Conservation (phyloP, 2,113 vertebrate species). For the Chlamydotis undulata region DNA sequence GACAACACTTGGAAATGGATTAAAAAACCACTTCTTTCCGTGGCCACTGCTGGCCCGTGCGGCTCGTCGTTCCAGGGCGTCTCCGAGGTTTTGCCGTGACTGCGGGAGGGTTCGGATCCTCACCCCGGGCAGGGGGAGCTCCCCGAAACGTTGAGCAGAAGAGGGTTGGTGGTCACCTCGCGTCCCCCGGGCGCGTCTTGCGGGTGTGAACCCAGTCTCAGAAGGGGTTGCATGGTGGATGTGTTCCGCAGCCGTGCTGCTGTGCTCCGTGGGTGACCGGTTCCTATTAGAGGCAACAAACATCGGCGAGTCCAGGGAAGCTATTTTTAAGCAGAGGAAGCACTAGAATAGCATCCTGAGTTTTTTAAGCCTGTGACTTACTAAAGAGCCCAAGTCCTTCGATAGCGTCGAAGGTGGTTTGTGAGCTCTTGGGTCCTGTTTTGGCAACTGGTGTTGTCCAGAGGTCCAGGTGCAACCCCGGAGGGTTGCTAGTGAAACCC, state of each 20-base stretch:
- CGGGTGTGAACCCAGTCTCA: rapidly evolving
- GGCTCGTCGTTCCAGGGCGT: background rate
- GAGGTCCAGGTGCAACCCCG: background rate
- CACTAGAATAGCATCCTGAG: conserved; percentile 71
- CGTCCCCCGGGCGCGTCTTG: background rate
- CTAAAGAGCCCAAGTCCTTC: conserved; percentile 60
- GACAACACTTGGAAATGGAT: conserved; percentile 58
- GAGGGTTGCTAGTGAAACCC: background rate
- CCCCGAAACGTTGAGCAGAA: background rate
- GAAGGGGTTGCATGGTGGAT: conserved; percentile 2
- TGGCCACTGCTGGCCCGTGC: conserved; percentile 38
- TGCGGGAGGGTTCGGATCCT: background rate
- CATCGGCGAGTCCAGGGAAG: conserved; percentile 53
- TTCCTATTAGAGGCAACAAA: conserved; percentile 72
- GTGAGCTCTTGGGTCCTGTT: background rate
- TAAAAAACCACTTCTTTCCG: conserved; percentile 55
- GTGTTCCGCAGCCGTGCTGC: conserved; percentile 23
- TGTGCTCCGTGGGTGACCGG: conserved; percentile 46
- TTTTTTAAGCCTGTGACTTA: conserved; percentile 66
- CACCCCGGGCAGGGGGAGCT: background rate
- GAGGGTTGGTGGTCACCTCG: background rate
- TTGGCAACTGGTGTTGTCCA: background rate
- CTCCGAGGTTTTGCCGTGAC: background rate
- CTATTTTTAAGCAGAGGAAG: conserved; percentile 73
- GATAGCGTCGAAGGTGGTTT: conserved; percentile 2